Base-by-base conservation (phyloP, 1,140 invertebrate genomes). In the Drosophila sp. region DNA sequence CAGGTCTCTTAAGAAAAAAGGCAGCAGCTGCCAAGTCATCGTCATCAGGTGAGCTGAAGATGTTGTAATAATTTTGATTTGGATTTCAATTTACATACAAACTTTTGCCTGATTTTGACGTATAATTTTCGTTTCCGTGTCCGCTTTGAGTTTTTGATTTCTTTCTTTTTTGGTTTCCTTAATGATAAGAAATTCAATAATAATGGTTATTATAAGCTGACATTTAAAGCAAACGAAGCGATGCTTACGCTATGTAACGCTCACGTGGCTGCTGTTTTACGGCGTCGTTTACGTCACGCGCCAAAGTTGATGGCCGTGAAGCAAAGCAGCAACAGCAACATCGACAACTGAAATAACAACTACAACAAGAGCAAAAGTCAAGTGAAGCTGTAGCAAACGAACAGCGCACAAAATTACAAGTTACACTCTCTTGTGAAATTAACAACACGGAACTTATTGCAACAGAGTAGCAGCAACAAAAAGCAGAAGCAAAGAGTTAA, bases 371-470 rank as follows among this genome's bases (percentile, higher is more conserved):
- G 18, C 7, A 53, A 45, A 11, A 40, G n/a, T 16, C 36, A 57
- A 58, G 38, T 46, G 76, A 80, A 72, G 67, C 81, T 74, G 43
- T 81, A 50, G 51, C 29, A 36, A 64, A 34, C 61, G 34, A 57
- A 56, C 62, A 77, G 69, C 78, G 69, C 75, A 78, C 73, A 81
- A 79, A 86, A 90, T 89, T 89, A 90, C 86, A 89, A 89, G 86
- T 81, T 90, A 76, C 83, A 89, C 78, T 82, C 86, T 90, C 70
- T 87, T 90, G 76, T 70, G 81, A 81, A 90, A 87, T 90, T 90
- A 90, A 90, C 86, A 90, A 79, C 81, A 80, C 73, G 86, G 87
- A 90, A 90, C 86, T 90, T 90, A 87, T 90, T 81, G 86, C 87
- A 73, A 71, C 57, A 63, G 53, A 73, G 50, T 73, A 54, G 34